Base-by-base conservation (phyloP, 2,888 invertebrate species). In the Listrodromus nycthemerus region DNA sequence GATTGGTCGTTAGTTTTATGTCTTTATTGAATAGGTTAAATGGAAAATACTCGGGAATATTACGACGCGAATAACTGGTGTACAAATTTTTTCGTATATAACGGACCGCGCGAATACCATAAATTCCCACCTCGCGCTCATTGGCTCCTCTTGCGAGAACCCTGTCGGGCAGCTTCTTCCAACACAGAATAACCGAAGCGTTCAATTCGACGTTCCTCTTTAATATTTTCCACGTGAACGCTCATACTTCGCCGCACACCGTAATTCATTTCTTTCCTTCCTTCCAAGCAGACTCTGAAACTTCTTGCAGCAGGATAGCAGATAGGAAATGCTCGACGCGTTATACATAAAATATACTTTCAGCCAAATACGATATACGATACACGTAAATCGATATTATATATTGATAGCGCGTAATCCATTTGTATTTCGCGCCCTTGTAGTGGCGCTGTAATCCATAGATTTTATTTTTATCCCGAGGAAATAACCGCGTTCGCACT, bases 371-470 rank as follows among this genome's bases (percentile, higher is more conserved):
- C 33, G 3, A n/a, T 52, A 8, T 19, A 19, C 19, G 19, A 19
- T 19, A n/a, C 7, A 52, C 50, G 50, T 21, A 52, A 19, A 52
- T 52, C 19, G 2, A 19, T 19, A 19, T 8, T 7, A 21, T 52
- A 19, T 19, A 52, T 52, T 2, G 50, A 50, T 19, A 52, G 6
- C 19, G 50, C 37, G 27, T 27, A 55, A 65, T 71, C 79, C 71
- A 79, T 79, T 79, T 71, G 71, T 19, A 73, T 76, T 76, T 27
- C 66, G 55, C 66, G 66, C 52, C 52, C 27, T 27, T 76, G 13
- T 41, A 41, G 10, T 52, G 41, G 27, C 66, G 16, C 65, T 16
- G 24, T 55, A 66, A 66, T 55, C 76, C 66, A 33, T 30, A 66
- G 66, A 66, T 66, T 75, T 67, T 52, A 77, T 45, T 48, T 21